Base-by-base conservation (phyloP, 2,797 vertebrate genomes). In the Rhabdophis nuchalis region DNA sequence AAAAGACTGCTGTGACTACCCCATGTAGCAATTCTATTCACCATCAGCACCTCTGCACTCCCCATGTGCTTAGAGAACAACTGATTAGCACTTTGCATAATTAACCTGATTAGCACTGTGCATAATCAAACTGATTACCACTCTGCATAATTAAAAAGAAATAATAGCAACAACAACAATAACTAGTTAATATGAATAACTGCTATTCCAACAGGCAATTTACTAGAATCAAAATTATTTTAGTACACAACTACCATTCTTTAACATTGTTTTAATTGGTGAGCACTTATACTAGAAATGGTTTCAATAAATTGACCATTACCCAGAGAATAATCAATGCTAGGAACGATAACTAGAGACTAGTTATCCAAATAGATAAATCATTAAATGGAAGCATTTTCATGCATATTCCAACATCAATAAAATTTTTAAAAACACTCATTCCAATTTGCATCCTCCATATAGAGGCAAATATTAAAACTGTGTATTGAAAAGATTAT, bases 51-150 rank as follows among this genome's bases (percentile, higher is more conserved):
- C 97, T 98, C 97, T 98, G 97, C 97, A 98, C 97, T 98, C 98
- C 97, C 98, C 91, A 6, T 97, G 98, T 97, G 98, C 97, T 98
- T 97, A 97, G 97, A 98, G 97, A 98, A 98, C 97, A 98, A 98
- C 98, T 98, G 98, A 98, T 98, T 98, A 98, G 98, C 98, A 98
- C 98, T 98, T 98, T 98, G 98, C 98, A 98, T 98, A 98, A 98
- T 98, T 98, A 98, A 98, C 98, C 98, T 98, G 98, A 98, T 98
- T 98, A 98, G 98, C 97, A 98, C 98, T 98, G 97, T 98, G 98
- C 98, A 98, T 98, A 98, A 98, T 98, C 98, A 98, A 98, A 98
- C 98, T 98, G 98, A 98, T 98, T 98, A 98, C 98, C 98, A 98
- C 98, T 98, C 97, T 98, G 98, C 98, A 98, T 98, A 98, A 98